Percentiles rank a stretch among this genome's conserved stretches.
These are phyloP conservation scores for Acrobasis suavella DNA, from an alignment of 2,888 invertebrate genomes.

Conservation along the genomic window DNA sequence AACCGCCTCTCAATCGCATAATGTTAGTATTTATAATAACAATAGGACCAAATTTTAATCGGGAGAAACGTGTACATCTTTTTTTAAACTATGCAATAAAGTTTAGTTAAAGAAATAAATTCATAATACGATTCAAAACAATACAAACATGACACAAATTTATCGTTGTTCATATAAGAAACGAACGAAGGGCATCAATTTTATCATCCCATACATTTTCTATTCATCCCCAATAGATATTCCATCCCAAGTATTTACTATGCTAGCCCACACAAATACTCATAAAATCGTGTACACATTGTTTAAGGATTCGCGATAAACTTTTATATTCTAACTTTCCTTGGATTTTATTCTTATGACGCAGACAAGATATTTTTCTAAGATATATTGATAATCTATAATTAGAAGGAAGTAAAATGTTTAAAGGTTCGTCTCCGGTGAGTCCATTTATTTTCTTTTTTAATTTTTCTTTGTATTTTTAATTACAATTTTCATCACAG, in stretches of 20 bases:
- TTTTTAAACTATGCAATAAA: too few species aligned
- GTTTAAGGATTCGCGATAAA: constrained; percentile 18
- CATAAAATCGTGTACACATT: constrained; percentile 21
- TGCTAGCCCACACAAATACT: constrained; percentile 9
- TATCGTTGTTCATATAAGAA: neutral
- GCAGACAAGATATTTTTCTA: neutral
- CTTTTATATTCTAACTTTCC: constrained; percentile 7
- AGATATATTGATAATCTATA: neutral
- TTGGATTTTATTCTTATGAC: constrained; percentile 2
- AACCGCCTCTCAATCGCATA: too few species aligned
- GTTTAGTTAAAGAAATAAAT: neutral
- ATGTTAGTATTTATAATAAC: too few species aligned
- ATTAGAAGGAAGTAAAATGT: too few species aligned
- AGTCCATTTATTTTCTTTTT: too few species aligned
- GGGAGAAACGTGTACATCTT: too few species aligned
- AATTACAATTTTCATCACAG: too few species aligned
- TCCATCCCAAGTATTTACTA: constrained; percentile 15
- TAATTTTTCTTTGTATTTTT: too few species aligned
- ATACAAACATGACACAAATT: neutral
- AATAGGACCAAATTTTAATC: too few species aligned
- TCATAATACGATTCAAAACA: neutral
- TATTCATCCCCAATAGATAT: constrained; percentile 9
- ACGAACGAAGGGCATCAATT: constrained; percentile 11
- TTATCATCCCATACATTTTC: constrained; percentile 17
- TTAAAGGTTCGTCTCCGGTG: too few species aligned